These are phyloP conservation scores for Rhinatrema bivittatum DNA, from an alignment of 2,797 vertebrate species.

Conservation along the genomic window DNA sequence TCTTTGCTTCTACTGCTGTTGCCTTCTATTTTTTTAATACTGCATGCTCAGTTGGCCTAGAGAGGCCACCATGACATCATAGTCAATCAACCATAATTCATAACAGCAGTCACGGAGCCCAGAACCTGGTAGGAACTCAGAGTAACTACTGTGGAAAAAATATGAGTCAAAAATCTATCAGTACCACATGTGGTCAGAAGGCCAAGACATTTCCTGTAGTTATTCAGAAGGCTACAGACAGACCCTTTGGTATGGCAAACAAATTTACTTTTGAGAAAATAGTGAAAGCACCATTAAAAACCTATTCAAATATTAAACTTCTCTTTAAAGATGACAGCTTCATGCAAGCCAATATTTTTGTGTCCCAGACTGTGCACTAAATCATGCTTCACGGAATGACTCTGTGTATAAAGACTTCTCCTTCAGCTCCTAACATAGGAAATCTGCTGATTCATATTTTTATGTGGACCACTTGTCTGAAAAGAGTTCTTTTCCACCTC, in stretches of 20 bases:
- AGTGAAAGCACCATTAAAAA: background rate
- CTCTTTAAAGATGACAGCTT: background rate
- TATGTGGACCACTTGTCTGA: too few relatives aligned
- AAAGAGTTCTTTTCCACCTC: too few relatives aligned
- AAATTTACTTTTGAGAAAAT: background rate
- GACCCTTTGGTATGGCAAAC: background rate
- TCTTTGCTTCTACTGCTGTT: background rate
- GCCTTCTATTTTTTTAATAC: background rate
- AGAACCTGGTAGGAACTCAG: rapidly evolving
- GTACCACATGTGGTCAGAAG: background rate
- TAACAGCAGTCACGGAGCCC: background rate
- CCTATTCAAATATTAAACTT: too few relatives aligned
- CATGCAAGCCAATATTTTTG: background rate
- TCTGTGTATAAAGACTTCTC: background rate
- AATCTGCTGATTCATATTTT: too few relatives aligned
- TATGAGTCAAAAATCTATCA: background rate
- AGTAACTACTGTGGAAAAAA: rapidly evolving
- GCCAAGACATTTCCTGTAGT: background rate
- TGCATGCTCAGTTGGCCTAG: background rate
- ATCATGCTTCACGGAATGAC: rapidly evolving
- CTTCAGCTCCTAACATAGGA: background rate
- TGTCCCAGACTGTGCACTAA: rapidly evolving
- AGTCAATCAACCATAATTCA: background rate
- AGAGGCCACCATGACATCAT: rapidly evolving
- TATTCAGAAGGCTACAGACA: background rate